Evolutionary conservation across 23 tunicate species (phyloP), one percentile per base, ranked within the genome.

Genomic region (Botrylloides violaceus): DNA sequence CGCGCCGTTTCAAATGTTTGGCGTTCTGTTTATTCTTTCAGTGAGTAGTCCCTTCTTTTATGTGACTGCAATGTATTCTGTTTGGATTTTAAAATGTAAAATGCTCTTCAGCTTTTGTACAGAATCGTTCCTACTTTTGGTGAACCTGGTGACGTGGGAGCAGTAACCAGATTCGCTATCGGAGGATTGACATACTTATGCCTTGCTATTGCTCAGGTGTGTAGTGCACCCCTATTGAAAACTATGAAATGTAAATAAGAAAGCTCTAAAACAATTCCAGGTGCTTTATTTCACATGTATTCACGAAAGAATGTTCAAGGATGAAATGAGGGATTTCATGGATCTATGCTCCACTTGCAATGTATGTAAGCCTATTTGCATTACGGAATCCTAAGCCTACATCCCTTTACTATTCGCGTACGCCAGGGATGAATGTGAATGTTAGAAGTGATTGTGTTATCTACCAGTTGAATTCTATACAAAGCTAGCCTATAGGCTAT

Each of bases 261-360:
- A 47, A 47, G 18, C 20, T 0, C 65, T 2, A 4, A n/a, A 66
- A 1, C 7, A 26, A 0, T 25, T 75, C 6, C 73, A 88, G 96
- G 59, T 88, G 18, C 23, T 90, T 29, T 90, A 83, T 79, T 62
- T 48, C 56, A 53, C 70, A 2, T 61, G 75, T 18, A 82, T 90
- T 53, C 90, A 90, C 75, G 97, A 90, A 57, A 75, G 85, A 49
- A 70, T 79, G 61, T 66, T 90, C 36, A 64, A 74, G 47, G 97
- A 90, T 62, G 35, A 79, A 47, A 90, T 83, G 49, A 63, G 85
- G 3, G 97, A 90, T 35, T 90, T 90, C 65, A 76, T 83, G 32
- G 97, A 90, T 72, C 79, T 90, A 21, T 90, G 97, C 70, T 90
- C 97, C 21, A 81, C 83, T 23, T 76, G 84, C 6, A 90, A 90